Percentiles rank a stretch among this genome's conserved stretches.
Conservation (phyloP, 2,113 vertebrate species). For the Orcinus orca region DNA sequence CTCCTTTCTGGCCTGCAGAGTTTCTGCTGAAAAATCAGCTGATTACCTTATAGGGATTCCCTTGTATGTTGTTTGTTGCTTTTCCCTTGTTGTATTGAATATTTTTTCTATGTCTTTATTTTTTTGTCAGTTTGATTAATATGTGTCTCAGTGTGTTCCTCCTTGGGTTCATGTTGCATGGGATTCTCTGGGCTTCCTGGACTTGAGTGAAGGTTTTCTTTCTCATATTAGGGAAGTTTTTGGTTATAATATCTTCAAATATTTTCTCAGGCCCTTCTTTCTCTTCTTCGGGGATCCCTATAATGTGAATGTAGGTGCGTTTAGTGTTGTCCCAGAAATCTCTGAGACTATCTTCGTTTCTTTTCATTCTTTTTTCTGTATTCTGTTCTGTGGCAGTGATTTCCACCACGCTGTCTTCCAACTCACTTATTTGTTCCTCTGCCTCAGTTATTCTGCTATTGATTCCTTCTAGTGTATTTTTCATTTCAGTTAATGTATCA, state of each 20-base stretch:
- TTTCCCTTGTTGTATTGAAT: not conserved
- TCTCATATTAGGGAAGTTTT: not conserved
- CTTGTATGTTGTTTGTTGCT: not conserved
- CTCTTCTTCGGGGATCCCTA: fast-evolving
- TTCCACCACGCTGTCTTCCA: not conserved
- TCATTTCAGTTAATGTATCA: not conserved
- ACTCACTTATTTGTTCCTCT: not conserved
- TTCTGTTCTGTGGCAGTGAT: not conserved
- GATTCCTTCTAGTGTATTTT: not conserved
- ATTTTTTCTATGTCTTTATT: not conserved
- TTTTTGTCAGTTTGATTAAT: not conserved
- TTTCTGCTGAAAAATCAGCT: not conserved
- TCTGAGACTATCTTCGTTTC: not conserved
- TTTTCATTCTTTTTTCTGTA: not conserved
- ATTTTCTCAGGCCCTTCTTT: not conserved
- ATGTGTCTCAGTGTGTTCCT: not conserved
- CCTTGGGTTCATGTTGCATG: not conserved
- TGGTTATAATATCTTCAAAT: not conserved
- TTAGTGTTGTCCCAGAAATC: not conserved
- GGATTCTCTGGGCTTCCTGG: not conserved
- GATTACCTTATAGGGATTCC: not conserved
- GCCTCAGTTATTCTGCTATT: not conserved
- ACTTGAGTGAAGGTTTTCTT: not conserved
- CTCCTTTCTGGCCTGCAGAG: not conserved
- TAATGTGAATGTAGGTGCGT: not conserved